Percentiles rank a stretch among this genome's conserved stretches.
Conservation (phyloP, 1,140 invertebrate species). For the Papilio helenus region DNA sequence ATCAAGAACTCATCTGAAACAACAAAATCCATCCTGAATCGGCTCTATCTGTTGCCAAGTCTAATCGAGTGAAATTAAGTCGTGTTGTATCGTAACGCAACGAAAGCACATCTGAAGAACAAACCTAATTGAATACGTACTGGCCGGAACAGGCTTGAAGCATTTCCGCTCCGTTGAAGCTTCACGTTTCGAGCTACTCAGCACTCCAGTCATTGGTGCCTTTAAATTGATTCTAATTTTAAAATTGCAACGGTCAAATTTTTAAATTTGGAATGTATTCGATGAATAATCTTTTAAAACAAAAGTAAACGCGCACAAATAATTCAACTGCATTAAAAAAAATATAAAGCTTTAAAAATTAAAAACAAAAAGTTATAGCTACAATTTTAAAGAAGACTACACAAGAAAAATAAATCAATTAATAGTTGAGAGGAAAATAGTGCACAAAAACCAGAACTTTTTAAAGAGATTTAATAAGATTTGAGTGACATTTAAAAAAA, state of each 20-base stretch:
- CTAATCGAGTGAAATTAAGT: constrained; percentile 30
- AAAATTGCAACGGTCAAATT: neutral
- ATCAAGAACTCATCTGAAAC: neutral
- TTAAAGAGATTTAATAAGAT: neutral
- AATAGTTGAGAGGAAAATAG: constrained; percentile 31
- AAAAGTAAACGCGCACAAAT: no score
- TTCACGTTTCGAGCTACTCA: constrained; percentile 20
- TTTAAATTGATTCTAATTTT: constrained; percentile 24
- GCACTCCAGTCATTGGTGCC: constrained; percentile 5
- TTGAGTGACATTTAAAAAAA: constrained; percentile 30
- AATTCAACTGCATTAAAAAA: no score
- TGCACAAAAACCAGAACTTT: constrained; percentile 11
- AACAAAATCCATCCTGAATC: neutral
- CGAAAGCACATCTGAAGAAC: constrained; percentile 35
- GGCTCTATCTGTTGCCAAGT: constrained; percentile 8
- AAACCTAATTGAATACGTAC: constrained; percentile 38
- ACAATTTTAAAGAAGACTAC: no score
- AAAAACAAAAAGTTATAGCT: no score
- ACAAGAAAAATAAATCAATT: neutral
- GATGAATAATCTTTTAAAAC: no score
- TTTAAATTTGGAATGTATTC: neutral
- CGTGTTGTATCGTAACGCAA: constrained; percentile 22
- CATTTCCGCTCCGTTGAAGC: constrained; percentile 27
- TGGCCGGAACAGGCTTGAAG: constrained; percentile 32
- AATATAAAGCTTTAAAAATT: no score